Percentiles rank a stretch among this genome's conserved stretches.
These are phyloP conservation scores for Tokudaia tokunoshimensis DNA, from an alignment of 2,797 vertebrate genomes.

Conservation along the genomic window DNA sequence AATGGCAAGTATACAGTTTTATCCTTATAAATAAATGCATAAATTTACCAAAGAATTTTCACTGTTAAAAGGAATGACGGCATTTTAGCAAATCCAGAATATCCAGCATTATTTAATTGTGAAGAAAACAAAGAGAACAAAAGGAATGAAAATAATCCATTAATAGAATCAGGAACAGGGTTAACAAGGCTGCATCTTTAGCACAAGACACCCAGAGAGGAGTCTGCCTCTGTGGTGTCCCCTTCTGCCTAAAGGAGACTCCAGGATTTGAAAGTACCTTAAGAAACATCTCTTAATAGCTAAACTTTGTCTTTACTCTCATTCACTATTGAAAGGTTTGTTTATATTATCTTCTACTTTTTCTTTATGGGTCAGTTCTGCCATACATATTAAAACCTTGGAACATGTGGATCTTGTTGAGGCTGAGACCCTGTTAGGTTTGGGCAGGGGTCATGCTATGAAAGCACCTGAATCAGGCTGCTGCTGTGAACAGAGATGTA, in stretches of 20 bases:
- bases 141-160: neutral
- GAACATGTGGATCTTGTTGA: neutral
- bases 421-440: neutral
- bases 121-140: neutral
- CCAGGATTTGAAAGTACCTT: neutral
- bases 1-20: neutral
- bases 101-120: neutral
- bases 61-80: constrained; percentile 26
- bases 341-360: neutral
- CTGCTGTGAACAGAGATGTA: accelerated
- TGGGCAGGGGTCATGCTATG: neutral
- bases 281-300: neutral
- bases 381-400: neutral
- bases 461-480: accelerated
- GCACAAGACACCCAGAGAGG: neutral
- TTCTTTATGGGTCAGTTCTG: neutral
- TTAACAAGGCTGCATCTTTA: neutral
- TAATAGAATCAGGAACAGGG: neutral
- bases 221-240: neutral
- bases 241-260: neutral
- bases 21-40: constrained; percentile 3
- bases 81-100: neutral
- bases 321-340: neutral
- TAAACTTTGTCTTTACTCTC: neutral
- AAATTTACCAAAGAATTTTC: neutral